A percentile compares a stretch with the other conserved stretches of the same genome.
phyloP scores from a whole-genome alignment of 2,797 vertebrate genomes.

The Coendou prehensilis region DNA sequence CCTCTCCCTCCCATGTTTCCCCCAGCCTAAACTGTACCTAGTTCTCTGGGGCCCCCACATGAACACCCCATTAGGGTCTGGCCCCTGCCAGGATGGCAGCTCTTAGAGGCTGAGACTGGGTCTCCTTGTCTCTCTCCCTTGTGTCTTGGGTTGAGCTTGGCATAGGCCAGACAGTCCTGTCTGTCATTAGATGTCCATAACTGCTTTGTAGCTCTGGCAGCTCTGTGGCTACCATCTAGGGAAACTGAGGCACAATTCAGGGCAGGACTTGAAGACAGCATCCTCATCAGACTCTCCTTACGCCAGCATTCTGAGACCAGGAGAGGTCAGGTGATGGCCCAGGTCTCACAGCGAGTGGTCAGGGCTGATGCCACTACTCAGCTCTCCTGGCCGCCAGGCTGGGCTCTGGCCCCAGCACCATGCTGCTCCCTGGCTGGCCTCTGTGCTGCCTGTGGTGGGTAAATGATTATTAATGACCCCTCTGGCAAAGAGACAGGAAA shows the following conservation, averaged over 20 bases:
- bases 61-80: neutral
- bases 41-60: neutral
- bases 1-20: neutral
- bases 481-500: slow-evolving; percentile 84
- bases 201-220: neutral
- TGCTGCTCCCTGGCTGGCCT: slow-evolving; percentile 82
- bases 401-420: slow-evolving; percentile 72
- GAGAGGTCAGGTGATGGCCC: neutral
- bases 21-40: no score
- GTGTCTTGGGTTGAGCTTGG: neutral
- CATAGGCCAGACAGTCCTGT: neutral
- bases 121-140: neutral
- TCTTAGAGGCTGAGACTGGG: neutral
- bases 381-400: slow-evolving; percentile 55
- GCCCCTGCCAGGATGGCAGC: neutral
- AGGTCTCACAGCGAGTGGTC: slow-evolving; percentile 49
- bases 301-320: neutral
- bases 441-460: slow-evolving; percentile 75
- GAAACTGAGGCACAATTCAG: neutral
- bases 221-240: neutral
- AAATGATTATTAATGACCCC: slow-evolving; percentile 87
- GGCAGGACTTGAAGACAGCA: neutral
- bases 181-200: neutral
- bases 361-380: neutral
- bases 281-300: slow-evolving; percentile 28